Evolutionary conservation across 2,113 vertebrate genomes (phyloP).

Genomic region (Planiliza haematocheilus): DNA sequence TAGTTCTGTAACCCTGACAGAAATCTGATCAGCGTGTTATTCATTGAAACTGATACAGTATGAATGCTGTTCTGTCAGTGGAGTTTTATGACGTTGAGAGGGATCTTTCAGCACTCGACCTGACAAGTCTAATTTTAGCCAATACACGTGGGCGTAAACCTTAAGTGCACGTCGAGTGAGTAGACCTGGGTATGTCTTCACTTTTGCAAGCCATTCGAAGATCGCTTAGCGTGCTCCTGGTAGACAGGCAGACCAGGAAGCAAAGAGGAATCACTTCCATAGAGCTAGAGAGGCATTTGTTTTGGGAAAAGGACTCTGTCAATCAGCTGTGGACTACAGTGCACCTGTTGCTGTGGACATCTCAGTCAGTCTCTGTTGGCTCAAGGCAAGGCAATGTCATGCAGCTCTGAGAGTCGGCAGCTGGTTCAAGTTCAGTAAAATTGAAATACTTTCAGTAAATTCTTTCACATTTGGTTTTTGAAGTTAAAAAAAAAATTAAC

Average conservation of each 20-base stretch:
- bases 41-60: slow-evolving; percentile 27
- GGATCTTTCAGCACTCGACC: slow-evolving; percentile 35
- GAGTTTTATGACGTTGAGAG: slow-evolving; percentile 37
- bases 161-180: slow-evolving; percentile 18
- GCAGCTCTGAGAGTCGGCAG: slow-evolving; percentile 1
- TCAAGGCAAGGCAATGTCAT: too few relatives aligned
- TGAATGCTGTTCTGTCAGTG: slow-evolving; percentile 25
- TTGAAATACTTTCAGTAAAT: slow-evolving; percentile 8
- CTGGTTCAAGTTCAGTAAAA: slow-evolving; percentile 11
- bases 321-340: slow-evolving; percentile 6
- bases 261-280: not conserved
- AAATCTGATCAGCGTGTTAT: slow-evolving; percentile 7
- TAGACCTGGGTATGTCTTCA: slow-evolving; percentile 21
- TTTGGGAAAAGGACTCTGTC: slow-evolving; percentile 17
- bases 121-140: slow-evolving; percentile 57
- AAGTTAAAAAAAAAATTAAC: too few relatives aligned
- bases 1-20: slow-evolving; percentile 3
- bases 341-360: slow-evolving; percentile 62
- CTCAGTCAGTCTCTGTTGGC: slow-evolving; percentile 35
- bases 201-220: slow-evolving; percentile 7
- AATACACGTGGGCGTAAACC: slow-evolving; percentile 13
- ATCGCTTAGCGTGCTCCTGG: not conserved
- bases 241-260: slow-evolving; percentile 3
- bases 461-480: not conserved
- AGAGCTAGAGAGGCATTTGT: not conserved